Base-by-base conservation (phyloP, 2,888 invertebrate genomes). In the Junonia oenone region DNA sequence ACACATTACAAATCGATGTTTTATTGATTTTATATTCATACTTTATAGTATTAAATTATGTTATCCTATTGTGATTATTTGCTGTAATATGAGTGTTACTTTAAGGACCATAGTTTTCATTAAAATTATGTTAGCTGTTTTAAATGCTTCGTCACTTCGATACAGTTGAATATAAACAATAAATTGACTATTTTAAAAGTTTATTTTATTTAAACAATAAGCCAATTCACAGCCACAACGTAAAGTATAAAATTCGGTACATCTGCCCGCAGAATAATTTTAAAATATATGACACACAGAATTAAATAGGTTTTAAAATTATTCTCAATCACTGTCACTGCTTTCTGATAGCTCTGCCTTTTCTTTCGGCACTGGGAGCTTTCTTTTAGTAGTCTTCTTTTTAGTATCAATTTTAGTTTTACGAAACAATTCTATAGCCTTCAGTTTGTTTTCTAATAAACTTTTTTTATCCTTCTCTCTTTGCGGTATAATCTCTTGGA, bases 361-460 rank as follows among this genome's bases (percentile, higher is more conserved):
- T 55, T 91, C 87, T 76, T 93, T 92, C 0, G 91, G 91, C 64
- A 84, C 65, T 31, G 81, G 76, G 1, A 74, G 71, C 66, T 83
- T 91, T 38, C 81, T 81, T 62, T 88, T 81, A 14, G 81, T 83
- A 5, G 84, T 50, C 61, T 81, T 90, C 65, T 76, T 91, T 54
- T 91, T 92, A n/a, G 91, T 86, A 63, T 93, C 93, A 56, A 91
- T 88, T 66, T 91, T 93, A 0, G 93, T 92, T 77, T 93, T 95
- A 62, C 94, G 91, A 62, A 94, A 93, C 50, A 94, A 69, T 76
- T 95, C 94, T 45, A 95, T 95, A 0, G 96, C 96, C 75, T 93
- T 93, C 68, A 94, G 80, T 81, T 94, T 96, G 64, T 93, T 94
- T 70, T 93, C 91, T 43, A 94, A 78, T 61, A 94, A 83, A 69